Evolutionary conservation across 2,113 vertebrate genomes (phyloP), one percentile per base, ranked within the genome.

Genomic region (Otocyon megalotis): DNA sequence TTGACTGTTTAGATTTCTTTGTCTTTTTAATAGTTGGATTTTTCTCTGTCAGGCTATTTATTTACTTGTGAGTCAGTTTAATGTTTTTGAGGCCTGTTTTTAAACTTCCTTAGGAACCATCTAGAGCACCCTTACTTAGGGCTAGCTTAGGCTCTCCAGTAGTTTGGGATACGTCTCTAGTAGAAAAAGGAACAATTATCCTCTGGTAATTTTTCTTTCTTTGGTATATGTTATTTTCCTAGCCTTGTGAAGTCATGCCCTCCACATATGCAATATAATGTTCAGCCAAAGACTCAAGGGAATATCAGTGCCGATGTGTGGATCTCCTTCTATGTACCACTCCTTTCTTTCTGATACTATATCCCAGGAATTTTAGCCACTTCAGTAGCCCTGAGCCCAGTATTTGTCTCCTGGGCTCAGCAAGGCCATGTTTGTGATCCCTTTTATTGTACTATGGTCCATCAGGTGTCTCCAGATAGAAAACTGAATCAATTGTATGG

Each of bases 1-100:
- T 85, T 71, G 22, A 87, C 16, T 86, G 4, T 0, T 67, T 84
- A 30, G 20, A 22, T 56, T 85, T 88, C 88, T 35, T 74, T 97
- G 12, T 90, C 84, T 96, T 87, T 16, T 58, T 93, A 10, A 32
- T 83, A 35, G 37, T 43, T 83, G 53, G 60, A 50, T 90, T 96
- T 95, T 96, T 9, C 86, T 90, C 56, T 92, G 15, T 26, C 14
- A 71, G 67, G 35, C 63, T 65, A 35, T 63, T 58, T 37, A 65
- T 71, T 84, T 87, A 53, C 16, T 93, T 80, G 53, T 63, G 58
- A 92, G 71, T 93, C 43, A 84, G 7, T 74, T 84, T 76, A 65
- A 26, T 69, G 3, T 8, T 94, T 74, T 74, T 69, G 54, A 82
- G 16, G 26, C 35, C 95, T 93, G 12, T 65, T 79, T 92, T 92